Evolutionary conservation across 2,797 vertebrate genomes (phyloP).

Genomic region (Lacerta viridis): DNA sequence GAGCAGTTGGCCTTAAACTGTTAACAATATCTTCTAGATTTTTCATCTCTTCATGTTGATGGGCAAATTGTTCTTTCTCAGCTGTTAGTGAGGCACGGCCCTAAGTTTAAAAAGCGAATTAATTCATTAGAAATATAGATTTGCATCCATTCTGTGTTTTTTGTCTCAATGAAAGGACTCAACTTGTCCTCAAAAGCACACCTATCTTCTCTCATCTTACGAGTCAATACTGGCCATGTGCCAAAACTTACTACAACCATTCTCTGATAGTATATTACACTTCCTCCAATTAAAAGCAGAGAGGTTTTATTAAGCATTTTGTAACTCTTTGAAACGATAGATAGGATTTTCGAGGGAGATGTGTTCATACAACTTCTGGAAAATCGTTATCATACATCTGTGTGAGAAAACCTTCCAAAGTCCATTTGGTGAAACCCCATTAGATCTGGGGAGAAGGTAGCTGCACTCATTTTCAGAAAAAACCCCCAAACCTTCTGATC

Average conservation of each 20-base stretch:
- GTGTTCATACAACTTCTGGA: neutral
- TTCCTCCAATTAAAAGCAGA: neutral
- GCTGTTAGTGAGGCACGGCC: slow-evolving; percentile 90
- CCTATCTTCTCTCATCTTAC: neutral
- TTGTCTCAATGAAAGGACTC: neutral
- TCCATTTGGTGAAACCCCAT: neutral
- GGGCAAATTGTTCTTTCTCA: slow-evolving; percentile 93
- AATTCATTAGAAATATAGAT: neutral
- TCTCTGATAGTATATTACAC: neutral
- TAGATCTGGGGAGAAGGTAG: neutral
- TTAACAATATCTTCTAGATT: slow-evolving; percentile 89
- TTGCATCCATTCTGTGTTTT: neutral
- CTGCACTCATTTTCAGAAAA: neutral
- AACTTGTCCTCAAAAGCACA: slow-evolving; percentile 13
- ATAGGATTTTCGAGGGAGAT: neutral
- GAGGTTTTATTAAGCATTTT: neutral
- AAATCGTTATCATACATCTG: neutral
- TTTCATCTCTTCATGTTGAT: slow-evolving; percentile 90
- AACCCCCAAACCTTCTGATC: neutral
- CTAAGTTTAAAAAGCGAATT: slow-evolving; percentile 74
- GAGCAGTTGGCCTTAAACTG: slow-evolving; percentile 90
- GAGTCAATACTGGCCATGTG: neutral
- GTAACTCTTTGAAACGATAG: neutral
- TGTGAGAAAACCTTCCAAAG: neutral
- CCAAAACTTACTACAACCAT: neutral